Conservation (phyloP, 2,888 invertebrate genomes). For the Drosophila eohydei region DNA sequence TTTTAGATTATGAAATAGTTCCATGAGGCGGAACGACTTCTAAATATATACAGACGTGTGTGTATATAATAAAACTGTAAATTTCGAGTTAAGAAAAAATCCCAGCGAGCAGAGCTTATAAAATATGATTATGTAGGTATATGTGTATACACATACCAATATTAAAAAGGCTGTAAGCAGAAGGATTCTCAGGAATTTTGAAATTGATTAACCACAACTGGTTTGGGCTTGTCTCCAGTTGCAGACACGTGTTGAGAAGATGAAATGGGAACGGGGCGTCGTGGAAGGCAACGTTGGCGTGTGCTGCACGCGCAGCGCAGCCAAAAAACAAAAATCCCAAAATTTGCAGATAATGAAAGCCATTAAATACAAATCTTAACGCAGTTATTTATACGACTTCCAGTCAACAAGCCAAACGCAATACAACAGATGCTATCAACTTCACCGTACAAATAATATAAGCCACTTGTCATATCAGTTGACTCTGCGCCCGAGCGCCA, state of each 20-base stretch:
- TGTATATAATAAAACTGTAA: constrained; percentile 13
- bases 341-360: constrained; percentile 62
- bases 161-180: not conserved
- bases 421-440: constrained; percentile 54
- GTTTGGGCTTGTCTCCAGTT: constrained; percentile 34
- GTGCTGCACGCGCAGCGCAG: constrained; percentile 11
- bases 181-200: constrained; percentile 36
- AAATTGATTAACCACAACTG: constrained; percentile 24
- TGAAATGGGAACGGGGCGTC: constrained; percentile 18
- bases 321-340: constrained; percentile 22
- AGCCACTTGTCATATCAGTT: constrained; percentile 58
- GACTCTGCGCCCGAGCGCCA: constrained; percentile 23
- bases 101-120: constrained; percentile 9
- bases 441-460: constrained; percentile 52
- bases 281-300: constrained; percentile 16
- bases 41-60: constrained; percentile 5
- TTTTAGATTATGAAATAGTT: constrained; percentile 42
- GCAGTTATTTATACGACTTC: constrained; percentile 66
- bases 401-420: constrained; percentile 10
- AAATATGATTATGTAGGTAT: not conserved
- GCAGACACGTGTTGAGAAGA: constrained; percentile 47
- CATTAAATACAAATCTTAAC: constrained; percentile 71
- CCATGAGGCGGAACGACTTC: constrained; percentile 15
- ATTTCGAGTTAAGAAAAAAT: constrained; percentile 28
- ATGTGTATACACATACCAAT: not conserved